These are phyloP conservation scores for Sus cebifrons DNA, from an alignment of 2,797 vertebrate species.

Conservation along the genomic window DNA sequence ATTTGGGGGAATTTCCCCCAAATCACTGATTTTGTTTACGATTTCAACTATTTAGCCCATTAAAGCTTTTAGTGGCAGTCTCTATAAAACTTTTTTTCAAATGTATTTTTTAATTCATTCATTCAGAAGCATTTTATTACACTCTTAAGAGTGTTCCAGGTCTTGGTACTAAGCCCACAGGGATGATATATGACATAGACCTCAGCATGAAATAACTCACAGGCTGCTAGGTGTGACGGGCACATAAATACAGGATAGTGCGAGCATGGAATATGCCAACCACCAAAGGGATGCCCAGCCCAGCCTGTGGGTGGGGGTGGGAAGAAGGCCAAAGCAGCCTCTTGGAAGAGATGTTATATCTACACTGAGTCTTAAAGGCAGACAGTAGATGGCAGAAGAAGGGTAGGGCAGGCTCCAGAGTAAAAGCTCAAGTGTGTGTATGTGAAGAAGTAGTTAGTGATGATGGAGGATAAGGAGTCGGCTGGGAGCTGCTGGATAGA, in stretches of 20 bases:
- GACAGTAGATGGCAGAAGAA: not conserved
- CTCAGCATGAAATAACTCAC: conserved; percentile 38
- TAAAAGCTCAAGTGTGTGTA: not conserved
- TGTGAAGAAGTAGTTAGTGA: not conserved
- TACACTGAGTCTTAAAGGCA: not conserved
- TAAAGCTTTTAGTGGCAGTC: conserved; percentile 36
- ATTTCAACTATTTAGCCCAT: conserved; percentile 57
- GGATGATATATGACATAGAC: not conserved
- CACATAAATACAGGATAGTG: not conserved
- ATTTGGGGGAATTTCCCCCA: conserved; percentile 50
- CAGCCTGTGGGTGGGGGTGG: not conserved
- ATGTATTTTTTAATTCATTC: conserved; percentile 41
- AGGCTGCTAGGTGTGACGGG: not conserved
- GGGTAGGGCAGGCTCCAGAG: not conserved
- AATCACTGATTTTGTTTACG: conserved; percentile 53
- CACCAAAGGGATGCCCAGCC: not conserved
- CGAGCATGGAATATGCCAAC: not conserved
- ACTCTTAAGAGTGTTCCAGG: not conserved
- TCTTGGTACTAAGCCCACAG: conserved; percentile 4
- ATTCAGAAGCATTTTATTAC: conserved; percentile 59
- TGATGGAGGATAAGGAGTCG: not conserved
- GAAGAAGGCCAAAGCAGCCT: not conserved
- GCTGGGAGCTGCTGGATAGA: not conserved
- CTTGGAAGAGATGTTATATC: not conserved
- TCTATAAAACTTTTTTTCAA: conserved; percentile 54